Conservation (phyloP, 1,140 invertebrate genomes). For the Meloidogyne exigua region DNA sequence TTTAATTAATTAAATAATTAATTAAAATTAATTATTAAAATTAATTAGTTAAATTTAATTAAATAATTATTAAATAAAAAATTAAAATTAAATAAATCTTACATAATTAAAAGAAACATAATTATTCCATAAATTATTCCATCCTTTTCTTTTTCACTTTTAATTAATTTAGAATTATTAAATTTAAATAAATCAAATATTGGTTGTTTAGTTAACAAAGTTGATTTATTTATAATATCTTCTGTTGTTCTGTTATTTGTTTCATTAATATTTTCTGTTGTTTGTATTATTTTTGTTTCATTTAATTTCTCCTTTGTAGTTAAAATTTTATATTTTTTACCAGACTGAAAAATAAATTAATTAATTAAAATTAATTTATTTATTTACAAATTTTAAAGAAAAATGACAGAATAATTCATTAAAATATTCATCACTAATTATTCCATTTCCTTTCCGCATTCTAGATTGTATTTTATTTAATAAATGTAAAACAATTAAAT, state of each 20-base stretch:
- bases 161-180: too few relatives aligned
- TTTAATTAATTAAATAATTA: too few relatives aligned
- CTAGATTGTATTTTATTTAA: not conserved
- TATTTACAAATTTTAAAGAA: not conserved
- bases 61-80: too few relatives aligned
- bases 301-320: not conserved
- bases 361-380: not conserved
- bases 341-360: not conserved
- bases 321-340: not conserved
- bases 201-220: too few relatives aligned
- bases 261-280: not conserved
- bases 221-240: too few relatives aligned
- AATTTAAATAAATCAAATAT: too few relatives aligned
- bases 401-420: not conserved
- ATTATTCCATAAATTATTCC: not conserved
- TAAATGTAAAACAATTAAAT: not conserved
- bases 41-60: too few relatives aligned
- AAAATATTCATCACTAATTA: not conserved
- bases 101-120: not conserved
- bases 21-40: not conserved
- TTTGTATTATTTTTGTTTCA: not conserved
- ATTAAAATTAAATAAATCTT: not conserved
- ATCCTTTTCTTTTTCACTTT: too few relatives aligned
- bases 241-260: too few relatives aligned
- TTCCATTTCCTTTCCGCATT: not conserved